Percentiles rank a stretch among this genome's conserved stretches.
phyloP scores from a whole-genome alignment of 2,888 invertebrate species.

The Caenorhabditis sulstoni region DNA sequence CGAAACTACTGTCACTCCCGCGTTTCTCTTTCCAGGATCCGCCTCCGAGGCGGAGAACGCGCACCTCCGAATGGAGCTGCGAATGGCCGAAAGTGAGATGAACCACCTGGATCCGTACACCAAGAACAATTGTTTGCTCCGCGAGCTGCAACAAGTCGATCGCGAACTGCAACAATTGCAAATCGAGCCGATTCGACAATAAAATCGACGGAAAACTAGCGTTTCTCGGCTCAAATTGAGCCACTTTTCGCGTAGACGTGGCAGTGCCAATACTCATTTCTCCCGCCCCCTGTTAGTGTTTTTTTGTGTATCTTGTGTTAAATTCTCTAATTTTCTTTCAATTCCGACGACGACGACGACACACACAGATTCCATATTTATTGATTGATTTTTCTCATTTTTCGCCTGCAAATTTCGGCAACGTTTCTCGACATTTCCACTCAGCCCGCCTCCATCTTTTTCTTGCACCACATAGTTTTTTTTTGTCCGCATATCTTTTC shows the following conservation, averaged over 20 bases:
- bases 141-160: constrained; percentile 73
- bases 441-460: constrained; percentile 9
- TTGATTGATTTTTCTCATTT: background rate
- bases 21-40: constrained; percentile 52
- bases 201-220: constrained; percentile 10
- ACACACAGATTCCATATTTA: background rate
- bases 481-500: constrained; percentile 25
- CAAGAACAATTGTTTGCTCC: constrained; percentile 74
- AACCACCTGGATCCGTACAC: constrained; percentile 75
- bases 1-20: too few relatives aligned
- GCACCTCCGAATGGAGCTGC: constrained; percentile 72
- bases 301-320: background rate
- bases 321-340: background rate
- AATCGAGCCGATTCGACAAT: constrained; percentile 37
- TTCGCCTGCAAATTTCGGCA: background rate
- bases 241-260: constrained; percentile 6
- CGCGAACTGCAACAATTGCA: constrained; percentile 68
- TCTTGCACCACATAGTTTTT: constrained; percentile 22
- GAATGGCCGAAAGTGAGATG: constrained; percentile 75
- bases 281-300: background rate
- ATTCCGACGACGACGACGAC: too few relatives aligned
- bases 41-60: constrained; percentile 64
- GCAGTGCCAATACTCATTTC: constrained; percentile 6
- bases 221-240: constrained; percentile 24
- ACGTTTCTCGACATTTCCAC: constrained; percentile 13